phyloP scores from a whole-genome alignment of 2,888 invertebrate genomes.

The Hipparchia semele region DNA sequence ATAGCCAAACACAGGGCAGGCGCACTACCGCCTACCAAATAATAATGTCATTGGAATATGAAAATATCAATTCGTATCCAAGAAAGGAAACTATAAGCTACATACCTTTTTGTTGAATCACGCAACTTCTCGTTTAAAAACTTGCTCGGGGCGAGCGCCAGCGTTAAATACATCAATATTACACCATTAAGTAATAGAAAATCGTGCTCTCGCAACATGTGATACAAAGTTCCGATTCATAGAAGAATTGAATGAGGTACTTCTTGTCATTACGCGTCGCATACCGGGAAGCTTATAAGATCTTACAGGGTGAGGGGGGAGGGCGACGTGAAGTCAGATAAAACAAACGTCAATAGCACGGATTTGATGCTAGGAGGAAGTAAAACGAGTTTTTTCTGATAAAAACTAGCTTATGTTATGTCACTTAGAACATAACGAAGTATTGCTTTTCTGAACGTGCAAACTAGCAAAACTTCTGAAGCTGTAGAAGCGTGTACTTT shows the following conservation, averaged over 20 bases:
- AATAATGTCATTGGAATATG: too few species aligned
- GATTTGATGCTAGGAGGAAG: too few species aligned
- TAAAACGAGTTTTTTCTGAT: too few species aligned
- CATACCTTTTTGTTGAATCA: neutral
- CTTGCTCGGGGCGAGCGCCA: neutral
- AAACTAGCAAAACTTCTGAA: too few species aligned
- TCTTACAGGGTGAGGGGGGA: neutral
- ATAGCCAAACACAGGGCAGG: too few species aligned
- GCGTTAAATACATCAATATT: neutral
- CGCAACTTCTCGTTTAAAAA: neutral
- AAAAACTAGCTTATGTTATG: too few species aligned
- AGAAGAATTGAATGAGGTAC: conserved; percentile 4
- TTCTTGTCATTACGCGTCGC: neutral
- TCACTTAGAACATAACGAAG: too few species aligned
- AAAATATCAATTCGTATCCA: neutral
- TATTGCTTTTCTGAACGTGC: too few species aligned
- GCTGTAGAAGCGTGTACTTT: too few species aligned
- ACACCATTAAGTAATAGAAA: neutral
- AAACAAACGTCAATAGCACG: neutral
- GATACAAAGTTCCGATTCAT: neutral
- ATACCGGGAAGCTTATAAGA: neutral
- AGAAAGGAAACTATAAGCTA: neutral
- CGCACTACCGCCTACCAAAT: too few species aligned
- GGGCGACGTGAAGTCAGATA: neutral
- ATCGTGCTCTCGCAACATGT: neutral